Base-by-base conservation (phyloP, 2,888 invertebrate species). In the Steromphala cineraria region DNA sequence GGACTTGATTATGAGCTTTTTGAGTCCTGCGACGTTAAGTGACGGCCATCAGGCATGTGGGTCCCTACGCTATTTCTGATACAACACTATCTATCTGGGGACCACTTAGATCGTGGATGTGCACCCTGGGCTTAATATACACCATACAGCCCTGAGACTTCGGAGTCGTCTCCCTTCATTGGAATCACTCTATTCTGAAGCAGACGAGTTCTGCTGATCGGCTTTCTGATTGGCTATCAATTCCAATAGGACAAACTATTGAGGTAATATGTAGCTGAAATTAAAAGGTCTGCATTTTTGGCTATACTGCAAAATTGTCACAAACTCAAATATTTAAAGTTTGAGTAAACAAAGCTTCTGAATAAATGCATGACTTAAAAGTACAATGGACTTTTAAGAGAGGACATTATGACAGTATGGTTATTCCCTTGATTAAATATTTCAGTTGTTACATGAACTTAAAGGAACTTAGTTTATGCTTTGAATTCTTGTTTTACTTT, bases 51-150 rank as follows among this genome's bases (percentile, higher is more conserved):
- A 71, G 71, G 71, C 31, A 19, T 36, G 36, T 71, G 17, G 19
- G 71, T 71, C 13, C 31, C 71, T 19, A 28, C 7, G 71, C 71
- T 71, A 71, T 71, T 71, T 71, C 17, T 19, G 40, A 36, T 71
- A 36, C 31, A 10, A 17, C 19, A 10, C 19, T 21, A 36, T 71
- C 71, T 71, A 71, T 71, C 28, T 71, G 19, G 19, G 40, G 71
- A 31, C 19, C 19, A 40, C 31, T 40, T 19, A 36, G 17, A 36
- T 71, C 40, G 19, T 19, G 10, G 46, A 13, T 46, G 4, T 36
- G 31, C 71, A 71, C 71, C 71, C 71, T 36, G 36, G 40, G 71
- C 71, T 71, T 40, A 7, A 36, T 71, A 71, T 71, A 71, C 40
- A 13, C 0, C 36, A 13, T 19, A 13, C 13, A 21, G 10, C 71